A percentile compares a stretch with the other conserved stretches of the same genome.
These are phyloP conservation scores for Bucorvus abyssinicus DNA, from an alignment of 2,797 vertebrate species.

Conservation along the genomic window DNA sequence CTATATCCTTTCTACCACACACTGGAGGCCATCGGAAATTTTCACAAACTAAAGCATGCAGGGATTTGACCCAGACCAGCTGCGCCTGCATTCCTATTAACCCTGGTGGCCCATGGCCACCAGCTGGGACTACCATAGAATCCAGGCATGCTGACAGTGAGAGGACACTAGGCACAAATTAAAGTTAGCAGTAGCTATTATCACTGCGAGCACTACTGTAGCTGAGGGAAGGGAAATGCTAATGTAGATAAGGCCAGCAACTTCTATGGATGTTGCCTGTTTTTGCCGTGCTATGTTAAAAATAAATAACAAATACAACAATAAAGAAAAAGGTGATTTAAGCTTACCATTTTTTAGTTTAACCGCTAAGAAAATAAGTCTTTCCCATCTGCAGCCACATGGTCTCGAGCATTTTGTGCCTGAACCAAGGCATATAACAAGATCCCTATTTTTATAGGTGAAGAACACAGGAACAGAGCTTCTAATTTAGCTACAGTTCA, in stretches of 20 bases:
- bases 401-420: not conserved
- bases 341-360: not conserved
- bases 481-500: slow-evolving; percentile 18
- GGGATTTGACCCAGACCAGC: not conserved
- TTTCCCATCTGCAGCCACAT: not conserved
- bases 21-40: not conserved
- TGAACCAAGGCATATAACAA: not conserved
- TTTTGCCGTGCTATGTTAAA: not conserved
- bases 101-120: not conserved
- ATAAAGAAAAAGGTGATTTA: not conserved
- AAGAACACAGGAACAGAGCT: slow-evolving; percentile 14
- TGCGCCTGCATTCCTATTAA: not conserved
- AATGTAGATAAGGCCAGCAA: not conserved
- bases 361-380: not conserved
- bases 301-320: not conserved
- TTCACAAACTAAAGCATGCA: not conserved
- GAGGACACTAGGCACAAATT: not conserved
- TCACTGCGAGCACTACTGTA: not conserved
- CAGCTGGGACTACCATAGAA: not conserved
- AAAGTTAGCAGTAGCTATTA: not conserved
- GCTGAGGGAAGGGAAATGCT: not conserved
- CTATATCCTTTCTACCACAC: not conserved
- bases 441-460: slow-evolving; percentile 37
- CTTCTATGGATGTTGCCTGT: not conserved
- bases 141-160: not conserved